These are phyloP conservation scores for Hemibates koningsi DNA, from an alignment of 2,113 vertebrate genomes.

Conservation along the genomic window DNA sequence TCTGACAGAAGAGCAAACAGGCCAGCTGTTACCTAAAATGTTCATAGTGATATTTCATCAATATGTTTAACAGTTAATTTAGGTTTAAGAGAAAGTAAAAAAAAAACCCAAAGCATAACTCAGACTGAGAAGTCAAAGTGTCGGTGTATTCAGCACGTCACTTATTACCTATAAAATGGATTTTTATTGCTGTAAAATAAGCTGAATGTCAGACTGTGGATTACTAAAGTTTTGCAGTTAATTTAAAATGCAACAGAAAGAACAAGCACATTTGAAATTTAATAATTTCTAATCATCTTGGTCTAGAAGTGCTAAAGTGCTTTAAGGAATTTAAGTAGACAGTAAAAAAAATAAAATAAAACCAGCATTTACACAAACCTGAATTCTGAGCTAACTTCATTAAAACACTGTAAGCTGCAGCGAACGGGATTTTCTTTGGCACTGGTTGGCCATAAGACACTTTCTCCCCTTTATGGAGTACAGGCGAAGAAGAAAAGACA, in stretches of 20 bases:
- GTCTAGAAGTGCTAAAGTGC: neutral
- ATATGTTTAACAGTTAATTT: neutral
- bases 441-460: neutral
- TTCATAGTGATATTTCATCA: neutral
- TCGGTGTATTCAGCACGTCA: neutral
- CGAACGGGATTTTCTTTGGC: neutral
- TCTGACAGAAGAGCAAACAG: neutral
- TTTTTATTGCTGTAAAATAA: neutral
- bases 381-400: neutral
- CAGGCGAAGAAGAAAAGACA: neutral
- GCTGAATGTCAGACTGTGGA: neutral
- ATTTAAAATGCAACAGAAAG: neutral
- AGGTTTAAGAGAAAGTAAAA: neutral
- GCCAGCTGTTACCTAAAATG: neutral
- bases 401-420: neutral
- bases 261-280: neutral
- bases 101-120: rapidly evolving
- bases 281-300: neutral
- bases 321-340: neutral
- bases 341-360: neutral
- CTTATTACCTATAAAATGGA: neutral
- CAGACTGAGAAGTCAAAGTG: neutral
- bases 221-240: neutral
- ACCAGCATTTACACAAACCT: neutral
- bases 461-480: neutral